Base-by-base conservation (phyloP, 2,888 invertebrate genomes). In the Agrotis ipsilon region DNA sequence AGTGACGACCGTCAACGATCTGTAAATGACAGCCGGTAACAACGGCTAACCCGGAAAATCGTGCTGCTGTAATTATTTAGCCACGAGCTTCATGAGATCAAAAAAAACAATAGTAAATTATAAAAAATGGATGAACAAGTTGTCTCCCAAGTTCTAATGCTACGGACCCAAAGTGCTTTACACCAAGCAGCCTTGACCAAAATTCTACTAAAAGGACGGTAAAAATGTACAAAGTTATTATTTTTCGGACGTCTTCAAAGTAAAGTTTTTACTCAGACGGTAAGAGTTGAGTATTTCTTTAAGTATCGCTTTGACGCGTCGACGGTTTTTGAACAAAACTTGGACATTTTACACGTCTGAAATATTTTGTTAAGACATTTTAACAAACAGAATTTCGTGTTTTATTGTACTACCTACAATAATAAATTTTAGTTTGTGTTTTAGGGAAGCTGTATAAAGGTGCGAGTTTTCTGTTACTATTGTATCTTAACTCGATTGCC, bases 151-250 rank as follows among this genome's bases (percentile, higher is more conserved):
- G 9, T 32, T 19, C 18, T 14, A 19, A n/a, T 27, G 16, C 27
- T 51, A 72, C 39, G 75, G 72, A 52, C 4, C 58, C 32, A 19
- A 51, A 65, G 16, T 39, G 3, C 11, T 32, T 72, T 43, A 7
- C 39, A 63, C 11, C 45, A 2, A 24, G 49, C 45, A 5, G 4
- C 32, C 32, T 51, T 65, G 21, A 27, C 68, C 60, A n/a, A 18
- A 52, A 11, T 49, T 57, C 32, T 58, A 14, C 11, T 21, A 46
- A 54, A 54, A 43, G 19, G 45, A 11, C 49, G 39, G 49, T 78
- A 54, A 71, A 73, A 62, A 63, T 63, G 59, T 45, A 27, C 45
- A 19, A 71, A 71, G 49, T 63, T 75, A 71, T 63, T 54, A 77
- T 70, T 43, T 62, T 70, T 71, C 9, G 24, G 52, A 59, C 51